These are phyloP conservation scores for Nyctibius bracteatus DNA, from an alignment of 2,113 vertebrate genomes.

Conservation along the genomic window DNA sequence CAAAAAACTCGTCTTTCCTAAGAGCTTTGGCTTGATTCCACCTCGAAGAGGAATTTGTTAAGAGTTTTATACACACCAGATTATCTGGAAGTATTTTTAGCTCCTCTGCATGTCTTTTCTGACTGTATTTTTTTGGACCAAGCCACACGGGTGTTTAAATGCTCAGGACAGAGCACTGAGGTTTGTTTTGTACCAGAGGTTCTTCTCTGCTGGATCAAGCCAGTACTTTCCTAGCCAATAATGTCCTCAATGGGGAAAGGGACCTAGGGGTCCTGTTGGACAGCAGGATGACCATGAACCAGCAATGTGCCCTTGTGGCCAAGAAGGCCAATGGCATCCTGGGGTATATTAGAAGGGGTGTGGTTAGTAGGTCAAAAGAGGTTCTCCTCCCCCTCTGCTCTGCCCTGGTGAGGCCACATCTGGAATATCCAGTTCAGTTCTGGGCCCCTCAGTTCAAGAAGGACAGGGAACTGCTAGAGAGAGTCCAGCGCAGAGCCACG, in stretches of 20 bases:
- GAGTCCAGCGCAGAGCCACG: no score
- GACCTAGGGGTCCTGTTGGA: no score
- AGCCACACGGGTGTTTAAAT: rapidly evolving
- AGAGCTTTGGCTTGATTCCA: background rate
- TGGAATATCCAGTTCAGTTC: no score
- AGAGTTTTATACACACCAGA: background rate
- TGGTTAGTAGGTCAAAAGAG: no score
- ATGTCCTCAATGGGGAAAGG: rapidly evolving
- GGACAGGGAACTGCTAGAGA: no score
- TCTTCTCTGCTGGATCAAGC: background rate
- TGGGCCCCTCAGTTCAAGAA: no score
- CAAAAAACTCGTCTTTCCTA: background rate
- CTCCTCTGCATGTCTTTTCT: background rate
- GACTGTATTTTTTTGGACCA: background rate
- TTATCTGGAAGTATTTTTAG: background rate
- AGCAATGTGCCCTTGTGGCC: no score
- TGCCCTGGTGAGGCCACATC: no score
- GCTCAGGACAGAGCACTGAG: background rate
- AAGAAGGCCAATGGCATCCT: no score
- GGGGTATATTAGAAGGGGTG: no score
- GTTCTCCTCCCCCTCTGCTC: no score
- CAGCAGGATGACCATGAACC: no score
- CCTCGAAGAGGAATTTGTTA: background rate
- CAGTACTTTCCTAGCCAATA: background rate
- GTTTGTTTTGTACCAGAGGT: background rate